Base-by-base conservation (phyloP, 2,113 vertebrate genomes). In the Corythornis cristatus region DNA sequence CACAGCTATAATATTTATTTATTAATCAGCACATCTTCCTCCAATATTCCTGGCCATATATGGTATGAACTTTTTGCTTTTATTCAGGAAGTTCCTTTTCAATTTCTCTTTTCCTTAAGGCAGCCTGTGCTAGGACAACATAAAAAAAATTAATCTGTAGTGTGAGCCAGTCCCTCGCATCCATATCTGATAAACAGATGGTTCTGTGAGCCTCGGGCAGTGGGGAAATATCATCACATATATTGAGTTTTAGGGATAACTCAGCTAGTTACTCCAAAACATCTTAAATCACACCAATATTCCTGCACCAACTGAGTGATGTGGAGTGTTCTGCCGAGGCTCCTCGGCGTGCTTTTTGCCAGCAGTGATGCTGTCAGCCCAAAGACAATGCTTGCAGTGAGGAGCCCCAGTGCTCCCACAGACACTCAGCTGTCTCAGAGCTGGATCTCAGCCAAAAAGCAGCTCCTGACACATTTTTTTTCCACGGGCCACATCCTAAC, bases 271-370 rank as follows among this genome's bases (percentile, higher is more conserved):
- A 60, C 76, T 88, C 40, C 57, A 94, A 83, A 88, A 93, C 79
- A 68, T n/a, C 18, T 17, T 54, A 62, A 29, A n/a, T 66, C 79
- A 64, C 61, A 87, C 75, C 33, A 53, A 12, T 58, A 73, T 71
- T 97, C 96, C 96, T 95, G 90, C 54, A 68, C 62, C 54, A 76
- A 60, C 53, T 20, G 83, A 93, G 84, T 80, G 58, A 86, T 79
- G 70, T 35, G 40, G 62, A 46, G 57, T 76, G 40, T 60, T 85
- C 79, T 87, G 91, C 85, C 90, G 92, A 89, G 89, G 77, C 73
- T 86, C 54, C 37, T 72, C 2, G 0, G 31, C 84, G 85, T 91
- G 81, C 51, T 91, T 79, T 95, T 94, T 90, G 90, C 67, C 77
- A 95, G 83, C 84, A 92, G 83, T 58, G 76, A 14, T 54, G 67